Base-by-base conservation (phyloP, 2,888 invertebrate genomes). In the Tipula helvola region DNA sequence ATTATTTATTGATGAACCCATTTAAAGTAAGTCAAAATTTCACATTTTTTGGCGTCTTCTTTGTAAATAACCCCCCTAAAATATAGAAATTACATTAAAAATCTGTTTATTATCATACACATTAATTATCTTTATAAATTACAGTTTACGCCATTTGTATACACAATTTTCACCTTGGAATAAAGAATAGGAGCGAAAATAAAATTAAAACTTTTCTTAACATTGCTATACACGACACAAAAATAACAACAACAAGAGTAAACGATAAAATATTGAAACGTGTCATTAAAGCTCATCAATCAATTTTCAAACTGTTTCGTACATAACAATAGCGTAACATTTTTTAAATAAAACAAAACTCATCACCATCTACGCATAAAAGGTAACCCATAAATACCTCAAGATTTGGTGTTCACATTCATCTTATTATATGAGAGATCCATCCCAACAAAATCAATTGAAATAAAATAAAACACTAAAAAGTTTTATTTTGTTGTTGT, bases 281-380 rank as follows among this genome's bases (percentile, higher is more conserved):
- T 71, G 71, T 71, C 71, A 71, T 71, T 71, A 71, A 71, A 71
- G 71, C 71, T 71, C 71, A 71, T 71, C 71, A 71, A 71, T 71
- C 71, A 71, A 71, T 71, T 71, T 71, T 4, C 2, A 71, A 28
- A 71, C 2, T 28, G 71, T 71, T 71, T 71, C 28, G 71, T 57
- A 16, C 16, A 16, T 2, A 57, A 52, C 47, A 52, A 52, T n/a
- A n/a, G 47, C 18, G 18, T 57, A 7, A 18, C 5, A 18, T n/a
- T 52, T 52, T 28, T 52, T 52, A 16, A 52, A 52, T 13, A 57
- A 71, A 10, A 71, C 10, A 71, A 28, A 71, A 18, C 4, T 10
- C 8, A 57, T 57, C 57, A 18, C 18, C 18, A 57, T 28, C 13
- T 2, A 12, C 71, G 13, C 71, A 28, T 28, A 39, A 7, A n/a